phyloP scores from a whole-genome alignment of 2,888 invertebrate genomes.

The Chloromyia formosa region DNA sequence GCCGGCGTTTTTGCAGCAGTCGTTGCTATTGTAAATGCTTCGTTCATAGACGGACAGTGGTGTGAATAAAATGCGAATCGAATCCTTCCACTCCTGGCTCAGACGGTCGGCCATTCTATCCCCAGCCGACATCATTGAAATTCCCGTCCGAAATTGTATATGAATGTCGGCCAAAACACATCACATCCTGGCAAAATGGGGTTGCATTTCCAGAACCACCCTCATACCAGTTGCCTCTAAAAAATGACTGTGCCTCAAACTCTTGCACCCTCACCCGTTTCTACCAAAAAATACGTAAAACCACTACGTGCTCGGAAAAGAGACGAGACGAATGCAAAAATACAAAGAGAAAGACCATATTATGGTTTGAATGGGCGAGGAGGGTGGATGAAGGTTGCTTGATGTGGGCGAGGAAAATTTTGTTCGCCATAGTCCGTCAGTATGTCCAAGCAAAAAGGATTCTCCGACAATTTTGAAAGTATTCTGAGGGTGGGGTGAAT shows the following conservation, averaged over 20 bases:
- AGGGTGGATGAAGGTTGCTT: conserved; percentile 14
- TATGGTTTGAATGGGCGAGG: conserved; percentile 17
- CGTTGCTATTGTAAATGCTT: conserved; percentile 7
- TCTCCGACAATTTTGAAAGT: conserved; percentile 14
- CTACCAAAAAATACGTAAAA: conserved; percentile 44
- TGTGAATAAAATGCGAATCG: conserved; percentile 22
- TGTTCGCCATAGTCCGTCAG: conserved; percentile 7
- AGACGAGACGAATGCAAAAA: conserved; percentile 44
- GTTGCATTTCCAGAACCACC: conserved; percentile 7
- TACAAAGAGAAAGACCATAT: conserved; percentile 41
- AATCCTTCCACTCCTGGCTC: conserved; percentile 11
- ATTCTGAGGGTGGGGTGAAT: not conserved
- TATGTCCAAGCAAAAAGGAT: conserved; percentile 7
- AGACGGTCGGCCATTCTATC: conserved; percentile 32
- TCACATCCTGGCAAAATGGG: not conserved
- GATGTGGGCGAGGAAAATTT: conserved; percentile 23
- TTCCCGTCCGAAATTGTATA: conserved; percentile 14
- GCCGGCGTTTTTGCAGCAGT: conserved; percentile 28
- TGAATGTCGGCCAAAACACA: conserved; percentile 37
- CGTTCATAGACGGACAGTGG: not conserved
- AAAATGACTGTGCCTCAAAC: not conserved
- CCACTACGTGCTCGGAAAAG: conserved; percentile 43
- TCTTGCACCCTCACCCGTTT: not conserved
- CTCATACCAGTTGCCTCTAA: conserved; percentile 9
- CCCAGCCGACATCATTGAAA: conserved; percentile 18